Conservation (phyloP, 1,140 invertebrate species). For the Scaptomyza pallida region DNA sequence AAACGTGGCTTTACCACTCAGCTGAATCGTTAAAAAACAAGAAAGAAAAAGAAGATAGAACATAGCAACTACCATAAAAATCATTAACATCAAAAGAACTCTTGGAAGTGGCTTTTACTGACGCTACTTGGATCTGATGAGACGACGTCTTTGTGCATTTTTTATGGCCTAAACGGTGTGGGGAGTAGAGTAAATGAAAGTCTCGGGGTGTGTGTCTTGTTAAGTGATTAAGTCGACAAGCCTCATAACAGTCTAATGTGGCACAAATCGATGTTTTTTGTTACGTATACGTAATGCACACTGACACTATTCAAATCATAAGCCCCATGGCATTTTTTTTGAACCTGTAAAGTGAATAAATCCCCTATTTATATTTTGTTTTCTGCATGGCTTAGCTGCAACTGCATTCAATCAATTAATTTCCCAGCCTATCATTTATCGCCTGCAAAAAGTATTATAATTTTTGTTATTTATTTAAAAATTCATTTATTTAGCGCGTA, state of each 20-base stretch:
- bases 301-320: too few species aligned
- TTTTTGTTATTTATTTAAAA: conserved; percentile 16
- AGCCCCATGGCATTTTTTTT: too few species aligned
- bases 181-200: background rate
- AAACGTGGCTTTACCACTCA: conserved; percentile 16
- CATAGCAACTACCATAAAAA: background rate
- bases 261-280: background rate
- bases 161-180: background rate
- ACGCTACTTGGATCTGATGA: background rate
- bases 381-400: background rate
- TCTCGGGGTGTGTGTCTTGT: background rate
- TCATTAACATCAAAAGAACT: conserved; percentile 3
- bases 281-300: too few species aligned
- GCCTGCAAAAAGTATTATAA: conserved; percentile 7
- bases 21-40: conserved; percentile 7
- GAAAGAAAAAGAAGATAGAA: background rate
- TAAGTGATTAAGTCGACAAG: background rate
- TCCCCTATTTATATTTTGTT: background rate
- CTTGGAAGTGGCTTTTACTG: background rate
- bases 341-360: too few species aligned
- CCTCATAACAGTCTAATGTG: background rate
- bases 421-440: background rate
- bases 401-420: conserved; percentile 16
- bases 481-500: conserved; percentile 17
- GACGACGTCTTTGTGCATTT: background rate